Conservation (phyloP, 2,888 invertebrate species). For the Petrolisthes manimaculis region DNA sequence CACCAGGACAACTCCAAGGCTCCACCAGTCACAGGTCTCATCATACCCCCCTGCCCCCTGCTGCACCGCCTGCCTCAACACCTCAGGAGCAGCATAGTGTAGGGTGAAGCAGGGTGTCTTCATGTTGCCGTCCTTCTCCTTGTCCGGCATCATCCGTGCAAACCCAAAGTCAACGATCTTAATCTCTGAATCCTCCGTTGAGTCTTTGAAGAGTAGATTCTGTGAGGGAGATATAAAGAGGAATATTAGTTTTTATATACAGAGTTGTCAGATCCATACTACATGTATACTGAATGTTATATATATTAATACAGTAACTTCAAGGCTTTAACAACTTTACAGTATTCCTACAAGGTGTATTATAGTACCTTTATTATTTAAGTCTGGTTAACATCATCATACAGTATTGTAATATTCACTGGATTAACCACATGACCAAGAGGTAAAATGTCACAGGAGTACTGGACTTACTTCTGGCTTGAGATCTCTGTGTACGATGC, state of each 20-base stretch:
- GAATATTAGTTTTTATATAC: background rate
- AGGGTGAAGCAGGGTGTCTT: constrained; percentile 94
- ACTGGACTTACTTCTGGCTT: constrained; percentile 84
- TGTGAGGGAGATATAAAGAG: constrained; percentile 67
- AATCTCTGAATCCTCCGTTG: constrained; percentile 76
- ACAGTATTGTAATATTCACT: no score
- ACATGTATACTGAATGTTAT: no score
- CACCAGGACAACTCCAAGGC: constrained; percentile 90
- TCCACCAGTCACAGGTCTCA: constrained; percentile 95
- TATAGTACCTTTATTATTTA: no score
- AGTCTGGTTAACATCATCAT: no score
- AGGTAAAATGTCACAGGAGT: no score
- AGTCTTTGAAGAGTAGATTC: constrained; percentile 79
- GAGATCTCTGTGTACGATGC: constrained; percentile 91
- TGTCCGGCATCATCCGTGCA: constrained; percentile 80
- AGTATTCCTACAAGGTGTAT: no score
- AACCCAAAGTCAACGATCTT: constrained; percentile 98
- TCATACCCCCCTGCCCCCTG: constrained; percentile 79
- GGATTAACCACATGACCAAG: no score
- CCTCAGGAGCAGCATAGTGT: constrained; percentile 96
- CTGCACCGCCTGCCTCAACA: constrained; percentile 77
- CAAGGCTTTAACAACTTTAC: no score
- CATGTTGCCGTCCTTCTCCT: constrained; percentile 71
- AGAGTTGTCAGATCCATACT: no score
- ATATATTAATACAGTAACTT: no score